Evolutionary conservation across 2,113 vertebrate genomes (phyloP), one percentile per base, ranked within the genome.

Genomic region (Heterotis niloticus): DNA sequence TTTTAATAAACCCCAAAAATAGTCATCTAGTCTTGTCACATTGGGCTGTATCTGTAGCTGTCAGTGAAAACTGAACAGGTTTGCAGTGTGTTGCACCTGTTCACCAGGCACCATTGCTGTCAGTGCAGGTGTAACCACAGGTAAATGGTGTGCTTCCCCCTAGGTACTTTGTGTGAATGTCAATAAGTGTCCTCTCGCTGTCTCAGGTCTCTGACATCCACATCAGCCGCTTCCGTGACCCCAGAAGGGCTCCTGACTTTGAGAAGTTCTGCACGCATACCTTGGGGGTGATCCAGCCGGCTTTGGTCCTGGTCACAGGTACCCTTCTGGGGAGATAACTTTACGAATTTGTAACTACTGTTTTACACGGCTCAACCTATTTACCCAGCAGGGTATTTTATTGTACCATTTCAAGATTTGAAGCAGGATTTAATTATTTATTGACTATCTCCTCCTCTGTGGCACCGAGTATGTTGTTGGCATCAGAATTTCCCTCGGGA

Each of bases 251-350:
- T 80, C 83, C 91, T 5, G 96, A 98, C 84, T 96, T 99, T 28
- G 95, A 98, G 88, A 95, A 88, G 85, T 99, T 99, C 89, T 99
- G 98, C 89, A 94, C 91, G 1, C 90, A 96, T 87, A 97, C 95
- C 75, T 86, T 98, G 62, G 91, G 93, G 76, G 84, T 94, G 80
- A 96, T 99, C 84, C 93, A 92, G 78, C 97, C 98, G 9, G 93
- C 89, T 77, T 90, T 99, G 28, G 96, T 98, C 81, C 91, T 99
- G 23, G 96, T 88, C 69, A 99, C 97, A 94, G 98, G 98, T 99
- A 90, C 87, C 84, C 17, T 54, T 17, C 17, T 69, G 20, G 28
- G 28, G 28, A 69, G 18, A 44, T 20, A 10, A 69, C 10, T 29
- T 13, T 17, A 18, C 34, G n/a, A 44, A 44, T 44, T 44, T 4